These are phyloP conservation scores for Picathartes gymnocephalus DNA, from an alignment of 2,113 vertebrate species.

Conservation along the genomic window DNA sequence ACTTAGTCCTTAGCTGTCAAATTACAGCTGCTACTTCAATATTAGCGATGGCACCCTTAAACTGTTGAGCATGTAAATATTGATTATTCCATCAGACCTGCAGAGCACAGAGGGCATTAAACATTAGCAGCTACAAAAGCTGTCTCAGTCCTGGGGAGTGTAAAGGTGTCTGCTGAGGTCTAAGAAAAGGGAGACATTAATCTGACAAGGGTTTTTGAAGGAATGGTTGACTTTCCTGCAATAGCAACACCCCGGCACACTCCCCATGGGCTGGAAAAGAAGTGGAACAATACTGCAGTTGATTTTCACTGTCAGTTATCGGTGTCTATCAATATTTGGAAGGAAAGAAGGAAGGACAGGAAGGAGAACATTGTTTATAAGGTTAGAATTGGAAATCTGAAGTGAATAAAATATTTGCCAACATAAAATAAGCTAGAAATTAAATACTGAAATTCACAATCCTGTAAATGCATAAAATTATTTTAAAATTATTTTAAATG, in stretches of 20 bases:
- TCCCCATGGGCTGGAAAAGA: background rate
- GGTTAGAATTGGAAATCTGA: background rate
- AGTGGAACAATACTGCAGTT: background rate
- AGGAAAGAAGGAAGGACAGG: background rate
- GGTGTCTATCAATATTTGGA: background rate
- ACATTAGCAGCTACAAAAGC: background rate
- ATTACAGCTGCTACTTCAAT: background rate
- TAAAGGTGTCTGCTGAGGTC: background rate
- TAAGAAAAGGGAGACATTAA: background rate
- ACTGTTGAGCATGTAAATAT: background rate
- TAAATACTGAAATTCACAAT: background rate
- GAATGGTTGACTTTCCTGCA: accelerated
- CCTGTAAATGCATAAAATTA: background rate
- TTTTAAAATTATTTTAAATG: background rate
- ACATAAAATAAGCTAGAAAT: background rate
- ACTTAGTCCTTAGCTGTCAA: background rate
- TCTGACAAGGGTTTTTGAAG: background rate
- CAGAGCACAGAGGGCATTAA: background rate
- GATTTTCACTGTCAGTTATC: background rate
- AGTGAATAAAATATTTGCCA: background rate
- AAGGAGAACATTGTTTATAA: background rate
- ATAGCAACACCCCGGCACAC: background rate
- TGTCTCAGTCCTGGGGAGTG: background rate
- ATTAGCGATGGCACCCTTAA: background rate
- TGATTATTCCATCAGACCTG: background rate